phyloP scores from a whole-genome alignment of 2,888 invertebrate species.

The Ormyrus thymus region DNA sequence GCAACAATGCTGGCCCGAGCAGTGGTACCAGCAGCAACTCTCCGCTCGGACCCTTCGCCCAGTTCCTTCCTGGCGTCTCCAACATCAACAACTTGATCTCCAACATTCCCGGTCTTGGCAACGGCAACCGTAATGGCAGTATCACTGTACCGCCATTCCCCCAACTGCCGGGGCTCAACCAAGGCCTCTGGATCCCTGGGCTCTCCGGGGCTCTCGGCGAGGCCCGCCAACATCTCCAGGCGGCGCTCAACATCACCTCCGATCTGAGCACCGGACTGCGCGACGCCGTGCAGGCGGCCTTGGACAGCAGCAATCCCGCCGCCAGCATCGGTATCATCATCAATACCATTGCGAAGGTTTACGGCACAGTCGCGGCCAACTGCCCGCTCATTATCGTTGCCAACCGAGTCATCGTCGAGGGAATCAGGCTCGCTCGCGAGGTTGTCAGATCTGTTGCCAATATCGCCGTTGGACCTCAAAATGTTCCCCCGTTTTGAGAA shows the following conservation, averaged over 20 bases:
- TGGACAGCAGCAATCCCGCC: slow-evolving; percentile 55
- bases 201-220: slow-evolving; percentile 49
- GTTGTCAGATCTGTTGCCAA: slow-evolving; percentile 55
- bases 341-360: slow-evolving; percentile 56
- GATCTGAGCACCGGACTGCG: slow-evolving; percentile 57
- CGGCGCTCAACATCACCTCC: slow-evolving; percentile 53
- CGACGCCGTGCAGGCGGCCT: slow-evolving; percentile 55
- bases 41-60: not conserved
- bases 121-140: not conserved
- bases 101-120: not conserved
- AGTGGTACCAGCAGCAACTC: not conserved
- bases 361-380: slow-evolving; percentile 56
- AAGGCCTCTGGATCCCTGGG: slow-evolving; percentile 47
- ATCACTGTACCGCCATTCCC: not conserved
- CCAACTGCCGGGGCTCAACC: not conserved
- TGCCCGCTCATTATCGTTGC: slow-evolving; percentile 59
- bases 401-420: slow-evolving; percentile 58
- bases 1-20: not conserved
- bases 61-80: not conserved
- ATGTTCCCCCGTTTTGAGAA: too few relatives aligned
- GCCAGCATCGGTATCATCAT: slow-evolving; percentile 53
- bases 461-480: slow-evolving; percentile 52
- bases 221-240: slow-evolving; percentile 55
- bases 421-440: slow-evolving; percentile 57
- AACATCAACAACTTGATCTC: not conserved